Base-by-base conservation (phyloP, 2,797 vertebrate genomes). In the Mus spretus region DNA sequence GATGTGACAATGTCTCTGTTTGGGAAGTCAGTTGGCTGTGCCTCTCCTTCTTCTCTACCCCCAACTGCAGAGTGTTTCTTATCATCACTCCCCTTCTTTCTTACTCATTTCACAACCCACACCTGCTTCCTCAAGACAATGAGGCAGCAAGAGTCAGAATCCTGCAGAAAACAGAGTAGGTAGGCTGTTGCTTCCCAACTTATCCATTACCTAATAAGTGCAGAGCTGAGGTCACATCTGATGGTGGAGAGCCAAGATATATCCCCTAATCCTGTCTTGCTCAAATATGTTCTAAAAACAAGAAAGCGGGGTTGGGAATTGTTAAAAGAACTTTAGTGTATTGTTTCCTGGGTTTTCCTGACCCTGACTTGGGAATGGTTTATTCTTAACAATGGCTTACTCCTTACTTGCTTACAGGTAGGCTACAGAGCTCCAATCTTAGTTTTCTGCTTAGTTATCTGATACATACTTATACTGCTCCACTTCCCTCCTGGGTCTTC, bases 401-500 rank as follows among this genome's bases (percentile, higher is more conserved):
- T 53, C 6, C 44, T 70, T n/a, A 70, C 24, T 53, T 31, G 12
- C 28, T 59, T 61, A 8, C 82, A 47, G 47, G 26, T 81, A 24
- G 4, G 1, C 13, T 40, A 24, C 0, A 5, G 37, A 20, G 6
- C 22, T 53, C 12, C 15, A 20, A 11, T 24, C 81, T 61, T 3
- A 82, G 65, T 22, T 37, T 74, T 40, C 65, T 80, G 26, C 40
- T 72, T 72, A 15, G 70, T 70, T 20, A 53, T 50, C 91, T 72
- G 44, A 79, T 3, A 22, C 91, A 8, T 20, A 37, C 65, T 40
- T 31, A 1, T 34, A 50, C n/a, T 75, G 20, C 20, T 12, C 40
- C 26, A 34, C 28, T 17, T 75, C 26, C 53, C 53, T 28, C 12
- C 44, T 31, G 20, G 28, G 19, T 10, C 37, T 53, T 37, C 44